phyloP scores from a whole-genome alignment of 2,888 invertebrate genomes.

The Lochmaea crataegi region DNA sequence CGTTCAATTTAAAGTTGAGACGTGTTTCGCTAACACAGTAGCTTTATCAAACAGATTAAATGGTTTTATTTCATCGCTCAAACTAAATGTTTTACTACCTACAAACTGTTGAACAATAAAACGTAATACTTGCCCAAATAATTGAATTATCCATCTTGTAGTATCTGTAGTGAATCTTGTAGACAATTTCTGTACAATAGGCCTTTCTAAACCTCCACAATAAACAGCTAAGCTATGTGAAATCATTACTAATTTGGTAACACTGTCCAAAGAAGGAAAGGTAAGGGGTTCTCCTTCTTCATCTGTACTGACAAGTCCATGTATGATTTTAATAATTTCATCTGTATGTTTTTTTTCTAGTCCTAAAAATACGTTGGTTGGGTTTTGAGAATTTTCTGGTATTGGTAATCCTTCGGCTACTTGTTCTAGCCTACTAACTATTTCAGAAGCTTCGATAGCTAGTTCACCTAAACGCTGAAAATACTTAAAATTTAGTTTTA shows the following conservation, averaged over 20 bases:
- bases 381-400: slow-evolving; percentile 54
- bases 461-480: slow-evolving; percentile 61
- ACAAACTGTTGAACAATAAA: neutral
- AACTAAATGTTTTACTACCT: neutral
- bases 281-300: slow-evolving; percentile 73
- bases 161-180: slow-evolving; percentile 87
- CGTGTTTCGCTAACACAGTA: too few relatives aligned
- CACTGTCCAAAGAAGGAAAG: slow-evolving; percentile 73
- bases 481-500: neutral
- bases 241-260: slow-evolving; percentile 76
- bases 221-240: slow-evolving; percentile 91
- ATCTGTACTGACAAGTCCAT: slow-evolving; percentile 72
- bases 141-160: slow-evolving; percentile 86
- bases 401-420: slow-evolving; percentile 60
- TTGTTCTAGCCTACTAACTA: slow-evolving; percentile 65
- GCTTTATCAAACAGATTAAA: too few relatives aligned
- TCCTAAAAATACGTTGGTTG: slow-evolving; percentile 62
- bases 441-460: slow-evolving; percentile 65
- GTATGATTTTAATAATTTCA: slow-evolving; percentile 71
- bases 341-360: slow-evolving; percentile 65
- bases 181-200: slow-evolving; percentile 82
- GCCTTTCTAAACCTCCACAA: slow-evolving; percentile 83
- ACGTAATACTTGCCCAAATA: slow-evolving; percentile 75
- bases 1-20: too few relatives aligned
- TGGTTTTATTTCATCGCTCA: too few relatives aligned